These are phyloP conservation scores for Clunio marinus DNA, from an alignment of 2,888 invertebrate genomes.

Conservation along the genomic window DNA sequence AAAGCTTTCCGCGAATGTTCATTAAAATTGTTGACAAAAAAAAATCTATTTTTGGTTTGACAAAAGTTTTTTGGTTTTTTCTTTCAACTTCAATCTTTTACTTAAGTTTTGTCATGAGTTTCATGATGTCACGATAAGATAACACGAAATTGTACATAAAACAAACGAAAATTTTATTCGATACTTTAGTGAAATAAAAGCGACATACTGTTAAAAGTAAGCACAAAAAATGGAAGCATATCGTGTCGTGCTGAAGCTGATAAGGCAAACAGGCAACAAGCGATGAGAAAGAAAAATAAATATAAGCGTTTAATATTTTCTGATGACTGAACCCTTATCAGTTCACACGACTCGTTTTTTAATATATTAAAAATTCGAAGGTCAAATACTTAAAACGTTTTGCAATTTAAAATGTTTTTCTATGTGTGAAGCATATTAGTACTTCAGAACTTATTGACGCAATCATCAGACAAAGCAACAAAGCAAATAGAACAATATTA, in stretches of 20 bases:
- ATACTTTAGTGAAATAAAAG: background rate
- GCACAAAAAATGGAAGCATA: background rate
- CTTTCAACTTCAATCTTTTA: no score
- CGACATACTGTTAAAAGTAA: background rate
- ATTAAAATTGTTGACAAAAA: no score
- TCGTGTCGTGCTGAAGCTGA: background rate
- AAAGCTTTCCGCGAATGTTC: no score
- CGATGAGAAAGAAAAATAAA: no score
- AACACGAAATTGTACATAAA: background rate
- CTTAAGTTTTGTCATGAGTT: background rate
- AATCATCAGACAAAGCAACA: no score
- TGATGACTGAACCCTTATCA: background rate
- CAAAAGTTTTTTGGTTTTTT: no score
- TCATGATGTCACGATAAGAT: conserved; percentile 19
- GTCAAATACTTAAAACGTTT: background rate
- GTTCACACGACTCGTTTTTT: background rate
- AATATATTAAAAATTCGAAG: background rate
- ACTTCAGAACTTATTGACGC: background rate
- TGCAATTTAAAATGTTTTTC: background rate
- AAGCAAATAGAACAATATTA: no score
- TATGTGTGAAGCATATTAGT: background rate
- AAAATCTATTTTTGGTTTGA: no score
- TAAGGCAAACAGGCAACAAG: background rate
- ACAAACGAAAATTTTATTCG: conserved; percentile 16
- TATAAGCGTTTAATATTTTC: no score